Evolutionary conservation across 2,888 invertebrate genomes (phyloP).

Genomic region (Ctenicera cuprea): DNA sequence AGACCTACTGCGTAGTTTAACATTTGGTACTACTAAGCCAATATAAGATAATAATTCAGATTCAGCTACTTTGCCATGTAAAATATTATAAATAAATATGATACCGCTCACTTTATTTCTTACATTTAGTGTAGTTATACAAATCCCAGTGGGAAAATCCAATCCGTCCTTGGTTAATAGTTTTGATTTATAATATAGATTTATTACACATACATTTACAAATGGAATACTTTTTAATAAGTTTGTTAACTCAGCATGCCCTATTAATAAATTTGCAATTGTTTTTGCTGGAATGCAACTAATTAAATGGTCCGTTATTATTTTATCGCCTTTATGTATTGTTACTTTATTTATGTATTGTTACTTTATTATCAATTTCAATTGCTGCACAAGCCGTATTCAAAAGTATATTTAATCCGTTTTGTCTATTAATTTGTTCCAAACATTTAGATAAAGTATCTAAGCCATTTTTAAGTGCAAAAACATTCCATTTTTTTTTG

Average conservation of each 20-base stretch:
- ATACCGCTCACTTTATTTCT: no score
- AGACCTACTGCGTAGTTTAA: no score
- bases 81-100: no score
- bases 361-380: slow-evolving; percentile 75
- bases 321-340: slow-evolving; percentile 72
- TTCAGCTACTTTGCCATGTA: no score
- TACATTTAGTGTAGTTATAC: no score
- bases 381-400: slow-evolving; percentile 79
- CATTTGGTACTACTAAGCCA: no score
- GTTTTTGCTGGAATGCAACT: slow-evolving; percentile 83
- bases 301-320: slow-evolving; percentile 79
- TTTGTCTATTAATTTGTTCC: slow-evolving; percentile 74
- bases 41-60: no score
- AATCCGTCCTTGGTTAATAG: slow-evolving; percentile 85
- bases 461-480: slow-evolving; percentile 86
- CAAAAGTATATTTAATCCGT: slow-evolving; percentile 78
- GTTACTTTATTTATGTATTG: slow-evolving; percentile 74
- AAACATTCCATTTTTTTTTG: slow-evolving; percentile 86
- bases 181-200: slow-evolving; percentile 82
- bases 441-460: slow-evolving; percentile 83
- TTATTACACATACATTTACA: slow-evolving; percentile 90
- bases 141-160: no score
- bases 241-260: slow-evolving; percentile 81
- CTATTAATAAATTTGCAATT: slow-evolving; percentile 79
- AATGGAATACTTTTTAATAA: slow-evolving; percentile 82